phyloP scores from a whole-genome alignment of 2,888 invertebrate genomes.

The Aplocera efformata region DNA sequence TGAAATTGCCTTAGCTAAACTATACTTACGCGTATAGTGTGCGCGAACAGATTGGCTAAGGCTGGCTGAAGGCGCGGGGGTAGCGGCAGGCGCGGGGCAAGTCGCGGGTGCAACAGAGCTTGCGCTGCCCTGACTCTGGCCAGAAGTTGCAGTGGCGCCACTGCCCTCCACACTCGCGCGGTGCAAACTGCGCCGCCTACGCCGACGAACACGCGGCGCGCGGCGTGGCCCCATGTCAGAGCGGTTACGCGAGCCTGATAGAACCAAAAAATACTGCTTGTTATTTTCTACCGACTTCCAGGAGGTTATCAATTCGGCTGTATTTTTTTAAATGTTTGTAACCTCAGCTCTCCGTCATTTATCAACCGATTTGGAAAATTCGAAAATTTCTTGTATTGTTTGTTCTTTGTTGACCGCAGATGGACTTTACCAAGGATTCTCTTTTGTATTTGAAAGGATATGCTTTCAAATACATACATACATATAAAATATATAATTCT shows the following conservation, averaged over 20 bases:
- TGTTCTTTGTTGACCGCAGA: no score
- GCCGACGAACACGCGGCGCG: slow-evolving; percentile 92
- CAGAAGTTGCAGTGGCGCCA: slow-evolving; percentile 94
- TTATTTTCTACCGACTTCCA: no score
- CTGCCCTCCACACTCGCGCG: slow-evolving; percentile 94
- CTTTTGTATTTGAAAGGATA: no score
- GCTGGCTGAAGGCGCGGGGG: slow-evolving; percentile 92
- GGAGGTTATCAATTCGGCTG: no score
- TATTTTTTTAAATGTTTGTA: no score
- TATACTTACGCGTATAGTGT: slow-evolving; percentile 90
- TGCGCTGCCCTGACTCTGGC: slow-evolving; percentile 91
- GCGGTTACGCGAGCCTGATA: slow-evolving; percentile 91
- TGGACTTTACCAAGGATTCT: no score
- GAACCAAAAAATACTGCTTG: background rate
- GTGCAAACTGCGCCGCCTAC: slow-evolving; percentile 93
- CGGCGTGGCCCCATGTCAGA: slow-evolving; percentile 99
- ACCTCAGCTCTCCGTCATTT: no score
- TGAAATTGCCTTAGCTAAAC: background rate
- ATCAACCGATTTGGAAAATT: no score
- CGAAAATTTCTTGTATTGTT: no score
- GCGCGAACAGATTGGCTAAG: slow-evolving; percentile 92
- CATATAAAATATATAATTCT: no score
- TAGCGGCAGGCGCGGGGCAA: slow-evolving; percentile 89
- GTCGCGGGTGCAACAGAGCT: slow-evolving; percentile 86
- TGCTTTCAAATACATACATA: no score